phyloP scores from a whole-genome alignment of 2,888 invertebrate species.

The Andrena dorsata region DNA sequence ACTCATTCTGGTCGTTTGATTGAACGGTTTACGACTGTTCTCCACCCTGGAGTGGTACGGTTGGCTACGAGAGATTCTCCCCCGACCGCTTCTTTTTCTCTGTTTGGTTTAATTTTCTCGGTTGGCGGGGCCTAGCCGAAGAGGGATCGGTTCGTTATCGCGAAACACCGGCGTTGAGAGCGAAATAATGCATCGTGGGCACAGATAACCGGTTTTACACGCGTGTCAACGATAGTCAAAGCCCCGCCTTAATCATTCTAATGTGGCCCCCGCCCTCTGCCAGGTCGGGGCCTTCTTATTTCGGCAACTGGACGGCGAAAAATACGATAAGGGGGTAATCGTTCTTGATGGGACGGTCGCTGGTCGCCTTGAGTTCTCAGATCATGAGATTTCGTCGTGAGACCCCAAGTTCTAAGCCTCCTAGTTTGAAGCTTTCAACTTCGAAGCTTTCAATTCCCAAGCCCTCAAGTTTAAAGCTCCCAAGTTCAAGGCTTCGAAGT shows the following conservation, averaged over 20 bases:
- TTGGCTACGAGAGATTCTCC: not conserved
- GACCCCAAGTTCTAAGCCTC: not conserved
- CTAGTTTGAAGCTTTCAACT: not conserved
- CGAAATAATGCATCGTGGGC: constrained; percentile 63
- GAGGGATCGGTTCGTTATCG: constrained; percentile 66
- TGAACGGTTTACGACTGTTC: constrained; percentile 63
- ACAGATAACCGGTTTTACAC: constrained; percentile 68
- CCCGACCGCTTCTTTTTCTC: constrained; percentile 8
- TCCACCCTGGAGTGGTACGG: constrained; percentile 9
- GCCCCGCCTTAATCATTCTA: constrained; percentile 58
- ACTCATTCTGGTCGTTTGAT: constrained; percentile 68
- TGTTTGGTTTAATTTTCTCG: constrained; percentile 26
- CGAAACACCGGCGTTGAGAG: constrained; percentile 62
- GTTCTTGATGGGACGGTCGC: constrained; percentile 21
- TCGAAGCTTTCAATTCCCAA: not conserved
- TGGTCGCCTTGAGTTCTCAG: not conserved
- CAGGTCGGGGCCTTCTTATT: constrained; percentile 31
- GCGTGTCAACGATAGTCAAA: constrained; percentile 67
- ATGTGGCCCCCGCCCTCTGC: constrained; percentile 18
- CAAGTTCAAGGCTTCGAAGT: too few relatives aligned
- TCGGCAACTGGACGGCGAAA: constrained; percentile 20
- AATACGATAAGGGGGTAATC: constrained; percentile 47
- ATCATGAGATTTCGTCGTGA: not conserved
- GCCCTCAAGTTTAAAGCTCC: too few relatives aligned
- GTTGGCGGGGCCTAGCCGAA: not conserved